Conservation (phyloP, 2,113 vertebrate genomes). For the Chaetops frenatus region DNA sequence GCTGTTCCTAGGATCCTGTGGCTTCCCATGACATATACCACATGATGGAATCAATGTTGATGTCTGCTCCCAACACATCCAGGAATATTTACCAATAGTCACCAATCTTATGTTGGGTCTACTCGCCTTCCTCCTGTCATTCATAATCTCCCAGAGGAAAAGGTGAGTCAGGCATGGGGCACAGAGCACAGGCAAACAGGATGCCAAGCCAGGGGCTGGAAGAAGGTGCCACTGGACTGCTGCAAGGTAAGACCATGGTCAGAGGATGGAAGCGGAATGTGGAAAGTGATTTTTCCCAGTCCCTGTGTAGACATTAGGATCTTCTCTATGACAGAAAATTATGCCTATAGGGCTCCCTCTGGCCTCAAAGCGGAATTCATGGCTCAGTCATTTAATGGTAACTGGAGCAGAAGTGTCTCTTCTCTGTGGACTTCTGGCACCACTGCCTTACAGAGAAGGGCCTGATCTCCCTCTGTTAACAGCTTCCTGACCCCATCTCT, state of each 20-base stretch:
- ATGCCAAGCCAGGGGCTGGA: background rate
- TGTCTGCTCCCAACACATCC: rapidly evolving
- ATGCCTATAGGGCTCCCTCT: rapidly evolving
- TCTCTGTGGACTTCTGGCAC: background rate
- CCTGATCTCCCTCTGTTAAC: background rate
- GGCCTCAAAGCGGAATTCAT: background rate
- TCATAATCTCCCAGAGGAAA: background rate
- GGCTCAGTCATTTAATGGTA: background rate
- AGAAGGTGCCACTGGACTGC: background rate
- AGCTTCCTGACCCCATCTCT: background rate
- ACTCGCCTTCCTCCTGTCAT: rapidly evolving
- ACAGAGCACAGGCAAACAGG: rapidly evolving
- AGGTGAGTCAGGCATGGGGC: rapidly evolving
- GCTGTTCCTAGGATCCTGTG: background rate
- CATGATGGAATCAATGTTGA: background rate
- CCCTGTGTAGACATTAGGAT: background rate
- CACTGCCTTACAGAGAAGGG: background rate
- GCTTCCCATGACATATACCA: background rate
- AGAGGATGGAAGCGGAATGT: background rate
- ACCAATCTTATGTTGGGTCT: rapidly evolving
- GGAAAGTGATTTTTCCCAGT: background rate
- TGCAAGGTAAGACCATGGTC: background rate
- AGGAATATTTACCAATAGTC: background rate
- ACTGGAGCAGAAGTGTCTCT: background rate
- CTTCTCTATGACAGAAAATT: background rate